Conservation (phyloP, 2,797 vertebrate species). For the Mus caroli region DNA sequence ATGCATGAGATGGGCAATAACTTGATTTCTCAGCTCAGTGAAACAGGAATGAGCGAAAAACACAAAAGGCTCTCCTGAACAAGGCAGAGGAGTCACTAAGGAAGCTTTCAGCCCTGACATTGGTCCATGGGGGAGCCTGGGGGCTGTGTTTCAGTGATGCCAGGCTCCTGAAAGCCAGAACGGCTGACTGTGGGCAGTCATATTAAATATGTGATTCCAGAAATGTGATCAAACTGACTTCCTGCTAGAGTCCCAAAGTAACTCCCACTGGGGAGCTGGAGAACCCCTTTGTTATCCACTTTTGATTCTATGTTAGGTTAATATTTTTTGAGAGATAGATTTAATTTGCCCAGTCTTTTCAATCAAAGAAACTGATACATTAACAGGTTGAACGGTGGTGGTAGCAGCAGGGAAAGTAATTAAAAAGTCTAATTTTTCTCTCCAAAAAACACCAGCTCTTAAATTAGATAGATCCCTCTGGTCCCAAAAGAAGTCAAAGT, state of each 20-base stretch:
- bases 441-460: constrained; percentile 76
- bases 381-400: constrained; percentile 11
- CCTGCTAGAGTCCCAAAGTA: constrained; percentile 59
- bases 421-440: constrained; percentile 85
- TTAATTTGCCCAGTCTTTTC: constrained; percentile 80
- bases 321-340: constrained; percentile 35
- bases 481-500: constrained; percentile 84
- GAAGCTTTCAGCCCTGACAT: constrained; percentile 54
- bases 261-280: not conserved
- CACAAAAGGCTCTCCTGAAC: constrained; percentile 8
- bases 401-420: constrained; percentile 77
- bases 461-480: constrained; percentile 83
- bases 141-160: constrained; percentile 42
- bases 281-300: constrained; percentile 64
- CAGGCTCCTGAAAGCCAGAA: constrained; percentile 33
- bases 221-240: constrained; percentile 79
- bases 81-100: constrained; percentile 50
- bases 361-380: constrained; percentile 81
- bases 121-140: not conserved
- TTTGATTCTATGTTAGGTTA: constrained; percentile 67
- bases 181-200: constrained; percentile 42
- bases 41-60: constrained; percentile 48
- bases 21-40: constrained; percentile 15
- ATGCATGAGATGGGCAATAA: not conserved
- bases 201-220: constrained; percentile 74